Conservation (phyloP, 2,888 invertebrate species). For the Sinopyrophorus schimmeli region DNA sequence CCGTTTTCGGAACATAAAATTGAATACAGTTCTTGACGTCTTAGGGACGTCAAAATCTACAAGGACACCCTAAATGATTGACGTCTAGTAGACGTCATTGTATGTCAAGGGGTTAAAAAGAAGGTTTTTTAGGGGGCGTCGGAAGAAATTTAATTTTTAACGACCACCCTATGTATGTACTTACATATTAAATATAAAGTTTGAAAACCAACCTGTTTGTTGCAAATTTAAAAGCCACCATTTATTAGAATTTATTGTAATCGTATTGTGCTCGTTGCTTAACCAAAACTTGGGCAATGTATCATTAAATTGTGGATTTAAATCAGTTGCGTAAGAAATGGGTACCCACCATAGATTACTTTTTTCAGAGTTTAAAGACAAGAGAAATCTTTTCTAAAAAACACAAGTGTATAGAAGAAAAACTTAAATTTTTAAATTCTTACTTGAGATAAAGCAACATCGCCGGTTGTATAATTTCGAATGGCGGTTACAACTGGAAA, state of each 20-base stretch:
- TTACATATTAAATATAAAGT: slow-evolving; percentile 45
- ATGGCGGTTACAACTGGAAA: slow-evolving; percentile 66
- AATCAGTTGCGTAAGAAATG: slow-evolving; percentile 54
- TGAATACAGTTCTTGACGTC: too few relatives aligned
- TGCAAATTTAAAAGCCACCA: slow-evolving; percentile 69
- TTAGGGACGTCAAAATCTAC: too few relatives aligned
- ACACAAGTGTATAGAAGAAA: slow-evolving; percentile 8
- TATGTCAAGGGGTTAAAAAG: too few relatives aligned
- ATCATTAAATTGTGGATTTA: slow-evolving; percentile 47
- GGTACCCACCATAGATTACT: slow-evolving; percentile 58
- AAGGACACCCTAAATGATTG: too few relatives aligned
- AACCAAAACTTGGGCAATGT: slow-evolving; percentile 59
- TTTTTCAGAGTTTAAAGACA: slow-evolving; percentile 38
- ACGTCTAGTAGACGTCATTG: too few relatives aligned
- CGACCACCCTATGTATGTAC: slow-evolving; percentile 40
- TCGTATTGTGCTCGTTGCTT: slow-evolving; percentile 49
- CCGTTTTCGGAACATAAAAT: too few relatives aligned
- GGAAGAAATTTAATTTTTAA: too few relatives aligned
- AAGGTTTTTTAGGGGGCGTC: too few relatives aligned
- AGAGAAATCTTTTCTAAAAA: slow-evolving; percentile 47
- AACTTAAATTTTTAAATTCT: slow-evolving; percentile 11
- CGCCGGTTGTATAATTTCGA: slow-evolving; percentile 53
- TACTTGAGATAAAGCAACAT: slow-evolving; percentile 54
- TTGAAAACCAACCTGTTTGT: slow-evolving; percentile 60
- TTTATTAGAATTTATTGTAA: slow-evolving; percentile 46